Evolutionary conservation across 2,888 invertebrate genomes (phyloP), one percentile per base, ranked within the genome.

Genomic region (Anaspis maculata): DNA sequence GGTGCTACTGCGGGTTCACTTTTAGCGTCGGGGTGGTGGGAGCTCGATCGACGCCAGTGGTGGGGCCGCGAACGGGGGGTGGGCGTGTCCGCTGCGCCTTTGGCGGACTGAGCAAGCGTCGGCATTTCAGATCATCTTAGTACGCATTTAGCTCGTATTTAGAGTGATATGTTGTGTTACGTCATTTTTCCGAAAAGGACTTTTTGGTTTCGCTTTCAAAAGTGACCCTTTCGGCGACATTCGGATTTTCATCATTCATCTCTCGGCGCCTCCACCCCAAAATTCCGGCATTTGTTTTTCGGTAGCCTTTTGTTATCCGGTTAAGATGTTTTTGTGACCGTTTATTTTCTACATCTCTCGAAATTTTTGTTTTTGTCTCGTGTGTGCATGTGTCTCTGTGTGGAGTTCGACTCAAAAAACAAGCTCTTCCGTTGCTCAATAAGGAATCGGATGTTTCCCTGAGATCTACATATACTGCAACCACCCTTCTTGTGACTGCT

Each of bases 161-260:
- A 60, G 64, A 63, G 64, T 64, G 66, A 62, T 64, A 64, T 65
- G 64, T 65, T 64, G 62, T 61, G 64, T 66, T 64, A 66, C 64
- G 62, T 64, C 64, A 63, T 66, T 64, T 63, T 61, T 58, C 60
- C 53, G 61, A 64, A 63, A 64, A 65, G 59, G 56, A 58, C 54
- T 62, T 61, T 64, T 64, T 64, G 59, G 61, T 64, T 64, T 62
- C 62, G 62, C 62, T 62, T 59, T 58, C 60, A 58, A 60, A 62
- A 64, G 63, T 63, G 63, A 64, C 63, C 59, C 56, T 61, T 63
- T 62, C 62, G 63, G 61, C 62, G 51, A 51, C 56, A 60, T 37
- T 31, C 45, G 48, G 46, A 50, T 56, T 54, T 52, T 49, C 29
- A 32, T 37, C 27, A 36, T 32, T 10, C 11, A 27, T 30, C 40